Evolutionary conservation across 2,797 vertebrate species (phyloP).

Genomic region (Melopsittacus undulatus): DNA sequence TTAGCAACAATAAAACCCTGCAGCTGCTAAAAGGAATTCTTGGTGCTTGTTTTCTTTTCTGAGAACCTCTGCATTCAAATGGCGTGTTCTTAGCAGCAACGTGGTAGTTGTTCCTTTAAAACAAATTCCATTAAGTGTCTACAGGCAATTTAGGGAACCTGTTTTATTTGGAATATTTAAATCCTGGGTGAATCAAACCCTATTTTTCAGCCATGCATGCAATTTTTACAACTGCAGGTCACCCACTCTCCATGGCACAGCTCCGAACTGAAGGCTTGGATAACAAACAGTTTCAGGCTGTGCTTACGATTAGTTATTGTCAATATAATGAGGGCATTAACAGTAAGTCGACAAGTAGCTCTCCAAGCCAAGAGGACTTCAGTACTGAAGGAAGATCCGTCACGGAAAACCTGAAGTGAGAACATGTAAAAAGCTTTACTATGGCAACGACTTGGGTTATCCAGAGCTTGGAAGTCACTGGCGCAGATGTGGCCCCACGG

Average conservation of each 20-base stretch:
- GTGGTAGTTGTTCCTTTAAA: not conserved
- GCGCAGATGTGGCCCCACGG: constrained; percentile 36
- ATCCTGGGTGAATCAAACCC: not conserved
- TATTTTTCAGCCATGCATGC: not conserved
- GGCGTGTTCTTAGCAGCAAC: constrained; percentile 52
- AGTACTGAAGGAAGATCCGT: not conserved
- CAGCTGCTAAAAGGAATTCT: constrained; percentile 9
- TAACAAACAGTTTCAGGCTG: not conserved
- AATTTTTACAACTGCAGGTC: not conserved
- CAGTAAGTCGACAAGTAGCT: not conserved
- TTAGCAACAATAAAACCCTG: not conserved
- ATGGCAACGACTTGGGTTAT: not conserved
- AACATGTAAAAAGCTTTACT: not conserved
- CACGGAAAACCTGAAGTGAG: not conserved
- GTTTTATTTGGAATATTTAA: not conserved
- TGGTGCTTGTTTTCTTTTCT: not conserved
- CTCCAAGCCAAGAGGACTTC: not conserved
- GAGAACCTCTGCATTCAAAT: constrained; percentile 8
- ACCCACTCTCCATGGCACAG: not conserved
- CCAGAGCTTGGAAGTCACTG: constrained; percentile 30
- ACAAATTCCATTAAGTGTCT: not conserved
- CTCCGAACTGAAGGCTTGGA: not conserved
- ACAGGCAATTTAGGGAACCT: not conserved
- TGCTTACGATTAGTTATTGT: not conserved
- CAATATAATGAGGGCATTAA: not conserved